A percentile compares a stretch with the other conserved stretches of the same genome.
Conservation (phyloP, 2,797 vertebrate species). For the Paguma larvata region DNA sequence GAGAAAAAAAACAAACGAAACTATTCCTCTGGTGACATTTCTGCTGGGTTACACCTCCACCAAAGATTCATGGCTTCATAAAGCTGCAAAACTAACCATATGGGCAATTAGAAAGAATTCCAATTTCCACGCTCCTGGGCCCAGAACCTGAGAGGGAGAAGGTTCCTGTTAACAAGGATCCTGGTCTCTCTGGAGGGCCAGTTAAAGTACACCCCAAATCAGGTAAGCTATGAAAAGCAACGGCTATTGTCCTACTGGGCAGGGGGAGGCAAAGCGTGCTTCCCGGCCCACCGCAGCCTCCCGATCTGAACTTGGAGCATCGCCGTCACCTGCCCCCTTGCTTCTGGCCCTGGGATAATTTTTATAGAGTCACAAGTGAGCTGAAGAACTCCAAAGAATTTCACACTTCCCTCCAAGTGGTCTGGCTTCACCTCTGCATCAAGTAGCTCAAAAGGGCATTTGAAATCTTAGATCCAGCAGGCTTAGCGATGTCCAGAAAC, state of each 20-base stretch:
- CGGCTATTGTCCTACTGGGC: neutral
- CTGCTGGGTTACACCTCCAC: conserved; percentile 76
- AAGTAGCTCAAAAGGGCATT: neutral
- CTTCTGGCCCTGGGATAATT: conserved; percentile 51
- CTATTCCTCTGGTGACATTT: conserved; percentile 83
- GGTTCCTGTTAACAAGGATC: conserved; percentile 78
- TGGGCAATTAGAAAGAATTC: conserved; percentile 86
- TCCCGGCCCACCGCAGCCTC: neutral
- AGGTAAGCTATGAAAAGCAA: neutral
- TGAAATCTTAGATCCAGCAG: conserved; percentile 54
- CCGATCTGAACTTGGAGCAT: neutral
- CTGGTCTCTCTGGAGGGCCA: conserved; percentile 3
- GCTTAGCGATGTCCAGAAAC: conserved; percentile 59
- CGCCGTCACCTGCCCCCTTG: neutral
- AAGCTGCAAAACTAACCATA: conserved; percentile 85
- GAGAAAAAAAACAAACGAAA: conserved; percentile 33
- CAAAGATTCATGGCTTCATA: conserved; percentile 84
- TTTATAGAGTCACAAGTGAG: conserved; percentile 60
- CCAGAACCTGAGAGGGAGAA: conserved; percentile 75
- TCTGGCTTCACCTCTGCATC: conserved; percentile 69
- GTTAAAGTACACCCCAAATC: conserved; percentile 53
- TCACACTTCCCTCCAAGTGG: conserved; percentile 71
- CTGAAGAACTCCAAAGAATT: conserved; percentile 46
- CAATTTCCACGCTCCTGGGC: conserved; percentile 72
- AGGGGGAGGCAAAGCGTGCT: conserved; percentile 40